Percentiles rank a stretch among this genome's conserved stretches.
phyloP scores from a whole-genome alignment of 2,888 invertebrate genomes.

The Choristoneura rosaceana region DNA sequence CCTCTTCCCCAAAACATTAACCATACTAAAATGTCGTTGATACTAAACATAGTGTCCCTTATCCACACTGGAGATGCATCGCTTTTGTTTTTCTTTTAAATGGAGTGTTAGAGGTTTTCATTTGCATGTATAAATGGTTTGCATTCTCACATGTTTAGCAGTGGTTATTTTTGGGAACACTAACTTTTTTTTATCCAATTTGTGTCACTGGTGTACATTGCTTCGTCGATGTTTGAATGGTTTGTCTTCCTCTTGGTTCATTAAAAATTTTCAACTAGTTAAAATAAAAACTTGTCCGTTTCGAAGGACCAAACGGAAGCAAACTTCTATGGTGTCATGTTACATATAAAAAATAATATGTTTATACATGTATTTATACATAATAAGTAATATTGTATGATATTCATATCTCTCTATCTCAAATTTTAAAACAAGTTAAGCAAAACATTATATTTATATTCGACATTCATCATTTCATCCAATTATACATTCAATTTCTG shows the following conservation, averaged over 20 bases:
- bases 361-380: conserved; percentile 27
- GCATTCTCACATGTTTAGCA: conserved; percentile 71
- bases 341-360: conserved; percentile 24
- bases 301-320: conserved; percentile 45
- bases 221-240: conserved; percentile 58
- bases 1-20: conserved; percentile 76
- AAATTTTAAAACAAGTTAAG: conserved; percentile 29
- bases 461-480: background rate
- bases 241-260: conserved; percentile 54
- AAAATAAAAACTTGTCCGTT: conserved; percentile 9
- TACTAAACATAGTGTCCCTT: conserved; percentile 53
- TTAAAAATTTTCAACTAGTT: background rate
- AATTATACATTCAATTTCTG: too few species aligned
- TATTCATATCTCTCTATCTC: conserved; percentile 12
- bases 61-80: conserved; percentile 70
- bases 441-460: conserved; percentile 8
- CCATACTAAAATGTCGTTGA: conserved; percentile 48
- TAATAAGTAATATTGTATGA: conserved; percentile 17
- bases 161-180: conserved; percentile 62
- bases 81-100: conserved; percentile 68
- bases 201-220: conserved; percentile 62
- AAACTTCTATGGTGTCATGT: conserved; percentile 42
- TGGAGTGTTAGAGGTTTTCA: conserved; percentile 68
- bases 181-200: conserved; percentile 51
- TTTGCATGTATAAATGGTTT: conserved; percentile 84